Percentiles rank a stretch among this genome's conserved stretches.
phyloP scores from a whole-genome alignment of 2,797 vertebrate genomes.

The Podarcis siculus region DNA sequence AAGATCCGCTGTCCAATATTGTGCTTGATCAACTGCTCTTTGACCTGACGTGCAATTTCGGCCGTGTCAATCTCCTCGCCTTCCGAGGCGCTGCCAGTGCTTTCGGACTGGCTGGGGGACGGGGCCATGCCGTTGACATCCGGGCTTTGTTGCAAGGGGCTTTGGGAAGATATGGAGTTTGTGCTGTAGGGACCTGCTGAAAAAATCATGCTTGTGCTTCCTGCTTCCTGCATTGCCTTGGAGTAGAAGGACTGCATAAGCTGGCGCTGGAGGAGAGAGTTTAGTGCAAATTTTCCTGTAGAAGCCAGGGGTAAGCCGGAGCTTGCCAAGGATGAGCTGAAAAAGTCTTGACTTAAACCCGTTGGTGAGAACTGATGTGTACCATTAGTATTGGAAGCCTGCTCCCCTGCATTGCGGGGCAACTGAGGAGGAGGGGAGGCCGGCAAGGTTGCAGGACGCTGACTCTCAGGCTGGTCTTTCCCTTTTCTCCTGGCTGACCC shows the following conservation, averaged over 20 bases:
- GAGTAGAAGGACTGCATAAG: constrained; percentile 99
- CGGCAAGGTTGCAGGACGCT: constrained; percentile 89
- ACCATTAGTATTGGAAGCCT: constrained; percentile 92
- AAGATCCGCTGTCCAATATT: constrained; percentile 98
- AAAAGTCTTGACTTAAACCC: constrained; percentile 97
- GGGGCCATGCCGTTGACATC: constrained; percentile 92
- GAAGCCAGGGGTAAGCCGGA: constrained; percentile 90
- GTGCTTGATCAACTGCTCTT: constrained; percentile 98
- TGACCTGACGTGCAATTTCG: constrained; percentile 96
- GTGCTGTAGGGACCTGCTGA: constrained; percentile 93
- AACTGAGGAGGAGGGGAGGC: constrained; percentile 91
- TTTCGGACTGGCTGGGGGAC: constrained; percentile 93
- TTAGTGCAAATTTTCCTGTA: constrained; percentile 97
- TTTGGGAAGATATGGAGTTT: constrained; percentile 94
- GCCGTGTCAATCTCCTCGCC: constrained; percentile 97
- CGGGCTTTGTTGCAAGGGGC: constrained; percentile 90
- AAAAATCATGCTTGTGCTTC: constrained; percentile 93
- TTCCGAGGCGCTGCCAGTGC: constrained; percentile 88
- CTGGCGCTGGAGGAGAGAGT: constrained; percentile 96
- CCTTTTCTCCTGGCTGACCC: constrained; percentile 99
- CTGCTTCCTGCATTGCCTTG: constrained; percentile 97
- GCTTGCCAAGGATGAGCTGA: constrained; percentile 89
- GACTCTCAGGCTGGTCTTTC: constrained; percentile 94
- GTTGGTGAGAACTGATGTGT: constrained; percentile 95
- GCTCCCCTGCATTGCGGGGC: constrained; percentile 87